These are phyloP conservation scores for Malacosoma neustria DNA, from an alignment of 2,888 invertebrate genomes.

Conservation along the genomic window DNA sequence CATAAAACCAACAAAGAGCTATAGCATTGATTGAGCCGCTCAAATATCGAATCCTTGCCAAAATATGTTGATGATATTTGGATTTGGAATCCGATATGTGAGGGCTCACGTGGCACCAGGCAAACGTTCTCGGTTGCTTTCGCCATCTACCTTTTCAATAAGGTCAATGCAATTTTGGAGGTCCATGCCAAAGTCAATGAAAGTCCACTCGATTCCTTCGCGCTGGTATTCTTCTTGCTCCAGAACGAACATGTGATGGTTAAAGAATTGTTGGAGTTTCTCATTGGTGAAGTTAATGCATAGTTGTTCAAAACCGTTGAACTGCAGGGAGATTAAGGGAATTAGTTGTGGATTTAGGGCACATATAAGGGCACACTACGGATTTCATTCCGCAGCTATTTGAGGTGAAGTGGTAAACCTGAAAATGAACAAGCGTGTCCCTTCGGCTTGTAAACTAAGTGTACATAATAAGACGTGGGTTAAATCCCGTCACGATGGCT, in stretches of 20 bases:
- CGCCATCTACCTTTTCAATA: slow-evolving; percentile 90
- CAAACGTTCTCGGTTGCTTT: slow-evolving; percentile 67
- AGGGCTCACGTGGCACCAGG: slow-evolving; percentile 55
- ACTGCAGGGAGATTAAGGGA: slow-evolving; percentile 77
- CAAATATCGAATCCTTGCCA: slow-evolving; percentile 27
- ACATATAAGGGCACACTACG: slow-evolving; percentile 36
- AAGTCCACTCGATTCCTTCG: slow-evolving; percentile 96
- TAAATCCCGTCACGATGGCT: slow-evolving; percentile 25
- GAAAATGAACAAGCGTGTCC: slow-evolving; percentile 17
- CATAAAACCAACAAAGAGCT: slow-evolving; percentile 39
- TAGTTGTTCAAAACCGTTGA: slow-evolving; percentile 97
- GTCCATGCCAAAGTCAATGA: slow-evolving; percentile 99
- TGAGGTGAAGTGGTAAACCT: background rate
- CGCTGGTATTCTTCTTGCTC: slow-evolving; percentile 97
- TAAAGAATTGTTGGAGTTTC: slow-evolving; percentile 98
- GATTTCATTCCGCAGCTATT: slow-evolving; percentile 53
- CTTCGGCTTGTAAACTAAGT: slow-evolving; percentile 15
- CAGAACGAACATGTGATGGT: slow-evolving; percentile 98
- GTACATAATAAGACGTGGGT: slow-evolving; percentile 13
- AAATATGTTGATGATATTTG: slow-evolving; percentile 2
- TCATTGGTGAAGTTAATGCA: slow-evolving; percentile 99
- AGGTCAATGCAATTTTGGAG: slow-evolving; percentile 96
- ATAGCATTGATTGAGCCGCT: slow-evolving; percentile 51
- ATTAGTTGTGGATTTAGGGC: slow-evolving; percentile 39
- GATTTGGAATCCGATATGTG: slow-evolving; percentile 34